Base-by-base conservation (phyloP, 2,888 invertebrate species). In the Agrochola lychnidis region DNA sequence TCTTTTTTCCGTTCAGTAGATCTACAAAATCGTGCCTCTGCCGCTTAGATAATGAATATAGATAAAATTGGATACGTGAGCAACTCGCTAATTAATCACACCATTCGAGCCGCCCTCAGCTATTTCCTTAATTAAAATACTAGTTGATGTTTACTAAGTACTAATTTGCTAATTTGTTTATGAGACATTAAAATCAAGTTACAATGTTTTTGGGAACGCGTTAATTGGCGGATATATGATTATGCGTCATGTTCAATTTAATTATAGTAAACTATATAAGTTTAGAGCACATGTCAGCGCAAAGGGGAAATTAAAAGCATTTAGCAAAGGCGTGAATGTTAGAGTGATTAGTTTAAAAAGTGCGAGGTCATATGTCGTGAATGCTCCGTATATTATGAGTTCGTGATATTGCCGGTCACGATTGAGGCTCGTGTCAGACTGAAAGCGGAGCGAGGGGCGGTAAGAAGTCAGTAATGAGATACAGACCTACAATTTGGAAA, bases 51-150 rank as follows among this genome's bases (percentile, higher is more conserved):
- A 95, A 94, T 94, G 93, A 92, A 91, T 87, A 84, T 77, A 93
- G 95, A 94, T 95, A 94, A 91, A 81, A 79, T 30, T 78, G 87
- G 84, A 82, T 92, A 92, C 93, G 92, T 91, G 93, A 92, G 92
- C 92, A 81, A 91, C 81, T 87, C 89, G 88, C 93, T 94, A 94
- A 94, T 94, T 95, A 95, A 94, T 95, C 93, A 93, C 93, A 88
- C 89, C 82, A 82, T 71, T 61, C 81, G 14, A 78, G 57, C 83
- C 87, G 84, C 87, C 86, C 82, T 79, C 84, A 78, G 83, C 89
- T 84, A 91, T 92, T 94, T 93, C 91, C 91, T 93, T 94, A 94
- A 94, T 94, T 94, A 94, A 93, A 93, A 92, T 90, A 92, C 87
- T 90, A 84, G 87, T 88, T 84, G 81, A 87, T 89, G 86, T 90